Conservation (phyloP, 1,140 invertebrate genomes). For the Psix sp. region DNA sequence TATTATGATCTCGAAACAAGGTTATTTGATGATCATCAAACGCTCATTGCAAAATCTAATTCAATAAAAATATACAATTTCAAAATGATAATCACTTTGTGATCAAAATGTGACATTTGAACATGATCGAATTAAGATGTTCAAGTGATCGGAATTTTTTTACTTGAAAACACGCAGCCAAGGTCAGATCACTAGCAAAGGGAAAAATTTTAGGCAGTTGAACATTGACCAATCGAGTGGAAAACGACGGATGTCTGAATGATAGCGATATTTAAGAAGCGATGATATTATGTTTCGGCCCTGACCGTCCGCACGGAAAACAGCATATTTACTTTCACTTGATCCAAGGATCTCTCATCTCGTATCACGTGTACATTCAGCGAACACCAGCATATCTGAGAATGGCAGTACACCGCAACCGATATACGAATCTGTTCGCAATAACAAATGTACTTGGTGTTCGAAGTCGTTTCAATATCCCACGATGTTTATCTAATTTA, state of each 20-base stretch:
- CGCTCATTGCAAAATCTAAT: too few species aligned
- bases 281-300: slow-evolving; percentile 48
- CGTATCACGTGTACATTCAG: slow-evolving; percentile 35
- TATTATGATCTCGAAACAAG: too few species aligned
- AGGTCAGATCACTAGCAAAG: slow-evolving; percentile 12
- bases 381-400: slow-evolving; percentile 13
- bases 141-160: too few species aligned
- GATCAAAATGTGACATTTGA: too few species aligned
- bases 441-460: slow-evolving; percentile 8
- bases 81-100: too few species aligned
- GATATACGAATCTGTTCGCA: slow-evolving; percentile 59
- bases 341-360: slow-evolving; percentile 47
- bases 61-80: too few species aligned
- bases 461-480: too few species aligned
- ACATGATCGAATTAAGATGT: too few species aligned
- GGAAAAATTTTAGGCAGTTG: slow-evolving; percentile 24
- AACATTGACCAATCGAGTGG: slow-evolving; percentile 33
- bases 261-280: slow-evolving; percentile 50
- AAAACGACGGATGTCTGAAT: slow-evolving; percentile 46
- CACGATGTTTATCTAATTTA: too few species aligned
- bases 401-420: slow-evolving; percentile 47
- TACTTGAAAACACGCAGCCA: too few species aligned
- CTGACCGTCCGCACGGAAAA: slow-evolving; percentile 49
- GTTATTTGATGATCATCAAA: too few species aligned
- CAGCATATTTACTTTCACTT: slow-evolving; percentile 57